A percentile compares a stretch with the other conserved stretches of the same genome.
Evolutionary conservation across 1,140 invertebrate genomes (phyloP).

Genomic region (Trypoxylus dichotomus): DNA sequence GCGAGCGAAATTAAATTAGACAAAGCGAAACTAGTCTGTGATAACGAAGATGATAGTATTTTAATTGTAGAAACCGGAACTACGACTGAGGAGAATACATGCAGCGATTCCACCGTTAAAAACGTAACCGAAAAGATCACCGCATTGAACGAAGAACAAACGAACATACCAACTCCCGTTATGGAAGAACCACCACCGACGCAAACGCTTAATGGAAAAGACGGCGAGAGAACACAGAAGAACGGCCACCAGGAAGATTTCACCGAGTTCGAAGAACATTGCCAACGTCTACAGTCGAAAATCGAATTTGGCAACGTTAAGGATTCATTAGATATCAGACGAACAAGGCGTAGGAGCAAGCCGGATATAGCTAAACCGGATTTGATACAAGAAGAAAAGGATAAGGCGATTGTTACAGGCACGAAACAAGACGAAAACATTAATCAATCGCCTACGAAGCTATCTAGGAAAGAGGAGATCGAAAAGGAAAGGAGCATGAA

Average conservation of each 20-base stretch:
- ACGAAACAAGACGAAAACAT: slow-evolving; percentile 33
- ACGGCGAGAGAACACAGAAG: no score
- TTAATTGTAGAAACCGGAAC: slow-evolving; percentile 58
- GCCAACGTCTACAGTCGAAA: slow-evolving; percentile 68
- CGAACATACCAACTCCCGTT: no score
- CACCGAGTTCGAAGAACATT: slow-evolving; percentile 66
- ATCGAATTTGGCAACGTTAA: slow-evolving; percentile 71
- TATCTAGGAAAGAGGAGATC: slow-evolving; percentile 50
- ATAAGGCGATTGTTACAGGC: not conserved
- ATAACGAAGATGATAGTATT: slow-evolving; percentile 62
- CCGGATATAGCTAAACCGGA: slow-evolving; percentile 49
- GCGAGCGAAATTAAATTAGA: no score
- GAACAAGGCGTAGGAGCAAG: slow-evolving; percentile 62
- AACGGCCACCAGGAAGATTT: slow-evolving; percentile 39
- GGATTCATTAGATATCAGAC: slow-evolving; percentile 70
- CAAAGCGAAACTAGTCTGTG: slow-evolving; percentile 43
- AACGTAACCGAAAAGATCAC: slow-evolving; percentile 46
- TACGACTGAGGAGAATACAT: slow-evolving; percentile 60
- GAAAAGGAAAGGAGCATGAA: slow-evolving; percentile 50
- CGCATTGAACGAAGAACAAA: slow-evolving; percentile 20
- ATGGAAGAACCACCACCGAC: no score
- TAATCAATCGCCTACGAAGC: not conserved
- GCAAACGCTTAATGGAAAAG: no score
- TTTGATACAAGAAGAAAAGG: slow-evolving; percentile 55
- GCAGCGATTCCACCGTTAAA: slow-evolving; percentile 52